Conservation (phyloP, 2,797 vertebrate genomes). For the Gambelia wislizenii region DNA sequence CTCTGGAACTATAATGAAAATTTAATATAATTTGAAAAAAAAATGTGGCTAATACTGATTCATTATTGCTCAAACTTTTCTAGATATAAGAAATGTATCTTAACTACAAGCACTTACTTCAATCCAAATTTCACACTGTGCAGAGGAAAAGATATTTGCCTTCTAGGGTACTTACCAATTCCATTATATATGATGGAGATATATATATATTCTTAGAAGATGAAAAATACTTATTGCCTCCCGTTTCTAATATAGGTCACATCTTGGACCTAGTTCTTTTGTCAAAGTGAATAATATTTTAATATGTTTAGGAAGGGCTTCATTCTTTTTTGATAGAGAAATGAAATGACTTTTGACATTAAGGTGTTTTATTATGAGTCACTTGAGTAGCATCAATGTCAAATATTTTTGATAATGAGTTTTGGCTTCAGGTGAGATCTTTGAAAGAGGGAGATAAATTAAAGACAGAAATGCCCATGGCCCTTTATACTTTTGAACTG, state of each 20-base stretch:
- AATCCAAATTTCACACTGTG: constrained; percentile 69
- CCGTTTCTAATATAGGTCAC: constrained; percentile 79
- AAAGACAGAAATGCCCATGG: constrained; percentile 42
- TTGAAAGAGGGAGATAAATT: constrained; percentile 48
- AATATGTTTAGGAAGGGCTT: constrained; percentile 78
- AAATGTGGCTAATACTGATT: constrained; percentile 40
- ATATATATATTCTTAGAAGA: constrained; percentile 68
- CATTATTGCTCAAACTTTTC: constrained; percentile 60
- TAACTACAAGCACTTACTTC: constrained; percentile 71
- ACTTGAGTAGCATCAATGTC: constrained; percentile 65
- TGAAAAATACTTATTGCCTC: constrained; percentile 80
- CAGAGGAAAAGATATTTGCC: constrained; percentile 75
- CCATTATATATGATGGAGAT: constrained; percentile 77
- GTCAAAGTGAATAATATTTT: constrained; percentile 84
- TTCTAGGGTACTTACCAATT: constrained; percentile 78
- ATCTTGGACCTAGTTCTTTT: constrained; percentile 78
- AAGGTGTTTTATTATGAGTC: constrained; percentile 74
- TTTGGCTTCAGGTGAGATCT: constrained; percentile 63
- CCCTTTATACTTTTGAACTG: constrained; percentile 22
- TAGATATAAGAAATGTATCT: constrained; percentile 58
- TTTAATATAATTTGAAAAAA: constrained; percentile 39
- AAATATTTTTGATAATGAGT: constrained; percentile 64
- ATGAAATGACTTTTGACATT: constrained; percentile 76
- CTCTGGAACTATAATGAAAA: constrained; percentile 51
- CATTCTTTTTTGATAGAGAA: constrained; percentile 74